Percentiles rank a stretch among this genome's conserved stretches.
These are phyloP conservation scores for Labia minor DNA, from an alignment of 2,888 invertebrate genomes.

Conservation along the genomic window DNA sequence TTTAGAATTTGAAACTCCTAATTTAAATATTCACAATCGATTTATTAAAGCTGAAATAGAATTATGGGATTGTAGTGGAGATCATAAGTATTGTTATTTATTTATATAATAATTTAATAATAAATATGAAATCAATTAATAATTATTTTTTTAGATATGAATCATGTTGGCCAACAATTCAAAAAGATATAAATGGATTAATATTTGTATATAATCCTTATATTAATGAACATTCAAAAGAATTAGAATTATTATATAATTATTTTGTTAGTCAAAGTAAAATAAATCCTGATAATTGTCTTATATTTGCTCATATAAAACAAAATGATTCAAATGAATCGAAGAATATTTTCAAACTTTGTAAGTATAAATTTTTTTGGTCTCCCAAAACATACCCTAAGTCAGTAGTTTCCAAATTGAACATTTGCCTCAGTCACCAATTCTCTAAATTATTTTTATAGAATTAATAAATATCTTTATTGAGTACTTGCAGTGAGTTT, in stretches of 20 bases:
- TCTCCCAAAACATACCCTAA: background rate
- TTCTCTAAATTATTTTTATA: too few species aligned
- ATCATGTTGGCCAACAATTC: conserved; percentile 65
- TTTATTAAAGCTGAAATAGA: conserved; percentile 55
- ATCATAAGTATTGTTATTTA: conserved; percentile 46
- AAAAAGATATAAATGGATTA: conserved; percentile 55
- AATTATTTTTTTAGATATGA: conserved; percentile 47
- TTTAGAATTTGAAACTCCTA: conserved; percentile 60
- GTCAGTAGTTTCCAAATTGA: background rate
- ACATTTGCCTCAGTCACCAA: too few species aligned
- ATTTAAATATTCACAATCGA: conserved; percentile 48
- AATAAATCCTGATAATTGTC: conserved; percentile 52
- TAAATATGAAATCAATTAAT: too few species aligned
- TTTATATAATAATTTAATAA: background rate
- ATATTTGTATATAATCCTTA: conserved; percentile 56
- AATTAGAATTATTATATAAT: conserved; percentile 52
- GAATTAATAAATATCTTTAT: too few species aligned
- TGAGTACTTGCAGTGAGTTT: too few species aligned
- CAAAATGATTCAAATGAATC: conserved; percentile 37
- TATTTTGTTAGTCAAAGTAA: conserved; percentile 58
- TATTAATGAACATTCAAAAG: conserved; percentile 41
- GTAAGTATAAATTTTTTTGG: conserved; percentile 39
- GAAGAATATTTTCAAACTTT: conserved; percentile 40
- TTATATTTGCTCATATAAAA: conserved; percentile 44
- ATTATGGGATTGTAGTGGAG: conserved; percentile 71